Evolutionary conservation across 1,140 invertebrate species (phyloP).

Genomic region (Drosophila dunni): DNA sequence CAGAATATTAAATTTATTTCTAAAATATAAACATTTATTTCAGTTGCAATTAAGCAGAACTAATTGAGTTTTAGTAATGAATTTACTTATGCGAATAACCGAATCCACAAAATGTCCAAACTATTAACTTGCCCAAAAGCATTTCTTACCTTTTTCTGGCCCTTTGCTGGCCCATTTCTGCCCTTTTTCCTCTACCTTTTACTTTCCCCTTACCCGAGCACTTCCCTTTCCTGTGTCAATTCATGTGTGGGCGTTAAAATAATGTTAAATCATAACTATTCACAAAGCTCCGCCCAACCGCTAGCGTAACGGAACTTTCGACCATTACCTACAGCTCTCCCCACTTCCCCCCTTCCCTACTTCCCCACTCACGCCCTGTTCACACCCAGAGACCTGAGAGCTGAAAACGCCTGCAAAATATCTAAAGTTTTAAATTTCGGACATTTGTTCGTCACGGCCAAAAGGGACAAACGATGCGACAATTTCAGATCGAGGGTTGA

Average conservation of each 20-base stretch:
- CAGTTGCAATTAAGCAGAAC: slow-evolving; percentile 7
- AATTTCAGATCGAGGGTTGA: slow-evolving; percentile 33
- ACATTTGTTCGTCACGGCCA: slow-evolving; percentile 74
- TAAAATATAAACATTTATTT: background rate
- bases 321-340: background rate
- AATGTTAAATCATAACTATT: slow-evolving; percentile 57
- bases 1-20: slow-evolving; percentile 2
- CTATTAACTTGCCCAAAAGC: slow-evolving; percentile 1
- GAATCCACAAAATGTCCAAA: slow-evolving; percentile 5
- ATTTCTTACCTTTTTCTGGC: background rate
- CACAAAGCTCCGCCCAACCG: slow-evolving; percentile 49
- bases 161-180: background rate
- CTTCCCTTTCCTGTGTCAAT: background rate
- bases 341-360: background rate
- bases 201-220: background rate
- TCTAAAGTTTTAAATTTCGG: slow-evolving; percentile 81
- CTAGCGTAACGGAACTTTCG: slow-evolving; percentile 29
- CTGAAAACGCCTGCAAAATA: slow-evolving; percentile 33
- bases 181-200: no score
- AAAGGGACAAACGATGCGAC: slow-evolving; percentile 31
- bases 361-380: background rate
- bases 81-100: background rate
- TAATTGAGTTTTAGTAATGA: slow-evolving; percentile 14
- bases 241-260: slow-evolving; percentile 40
- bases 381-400: slow-evolving; percentile 25